Evolutionary conservation across 1,140 invertebrate genomes (phyloP).

Genomic region (Lethrus apterus): DNA sequence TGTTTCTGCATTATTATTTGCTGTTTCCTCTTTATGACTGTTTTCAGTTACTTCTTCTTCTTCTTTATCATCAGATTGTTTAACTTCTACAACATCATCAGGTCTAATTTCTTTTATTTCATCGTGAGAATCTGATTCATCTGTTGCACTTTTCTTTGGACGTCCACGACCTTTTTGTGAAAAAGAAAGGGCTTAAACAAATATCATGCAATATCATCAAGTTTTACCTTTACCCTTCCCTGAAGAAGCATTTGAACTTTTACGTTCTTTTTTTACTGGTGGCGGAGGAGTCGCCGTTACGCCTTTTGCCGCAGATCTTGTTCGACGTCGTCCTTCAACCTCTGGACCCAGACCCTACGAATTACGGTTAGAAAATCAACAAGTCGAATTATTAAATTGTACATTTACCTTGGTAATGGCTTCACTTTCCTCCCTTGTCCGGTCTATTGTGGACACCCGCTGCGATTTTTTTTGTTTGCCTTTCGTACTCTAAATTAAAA

Average conservation of each 20-base stretch:
- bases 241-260: constrained; percentile 22
- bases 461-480: constrained; percentile 34
- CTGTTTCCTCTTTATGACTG: constrained; percentile 36
- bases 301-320: constrained; percentile 41
- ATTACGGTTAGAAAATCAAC: background rate
- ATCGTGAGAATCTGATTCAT: constrained; percentile 31
- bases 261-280: constrained; percentile 41
- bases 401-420: constrained; percentile 37
- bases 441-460: constrained; percentile 30
- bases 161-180: constrained; percentile 23
- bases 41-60: constrained; percentile 31
- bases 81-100: constrained; percentile 23
- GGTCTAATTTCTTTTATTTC: constrained; percentile 24
- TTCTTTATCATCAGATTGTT: constrained; percentile 25
- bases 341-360: constrained; percentile 35
- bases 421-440: constrained; percentile 34
- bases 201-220: constrained; percentile 1
- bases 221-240: constrained; percentile 23
- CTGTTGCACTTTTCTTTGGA: constrained; percentile 26
- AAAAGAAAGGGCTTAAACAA: background rate
- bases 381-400: background rate
- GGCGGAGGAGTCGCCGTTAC: constrained; percentile 37
- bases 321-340: constrained; percentile 40
- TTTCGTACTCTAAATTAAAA: constrained; percentile 35
- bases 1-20: constrained; percentile 36